Base-by-base conservation (phyloP, 2,888 invertebrate genomes). In the Cryptocheilus praepositus region DNA sequence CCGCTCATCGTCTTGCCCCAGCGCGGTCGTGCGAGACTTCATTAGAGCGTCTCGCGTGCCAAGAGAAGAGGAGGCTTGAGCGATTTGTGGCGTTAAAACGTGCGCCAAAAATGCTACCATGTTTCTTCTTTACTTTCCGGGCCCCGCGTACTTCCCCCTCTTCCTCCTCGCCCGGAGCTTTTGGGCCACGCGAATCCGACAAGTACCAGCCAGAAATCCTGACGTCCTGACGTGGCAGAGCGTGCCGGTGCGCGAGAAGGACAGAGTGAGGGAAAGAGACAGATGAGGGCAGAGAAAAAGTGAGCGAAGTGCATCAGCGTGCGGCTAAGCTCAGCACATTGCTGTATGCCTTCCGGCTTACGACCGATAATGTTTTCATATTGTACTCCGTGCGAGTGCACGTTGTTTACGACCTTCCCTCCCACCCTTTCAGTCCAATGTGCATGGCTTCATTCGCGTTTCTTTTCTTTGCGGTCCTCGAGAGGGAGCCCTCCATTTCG, bases 321-420 rank as follows among this genome's bases (percentile, higher is more conserved):
- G 54, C 71, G 70, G 83, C 84, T 82, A 82, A 85, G 83, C 87
- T 88, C 88, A 86, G 88, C 88, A 87, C 86, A 88, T 88, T 88
- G 82, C 83, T 87, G 86, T 88, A 81, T 88, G 82, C 85, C 81
- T 77, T 81, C 74, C 82, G 83, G 88, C 86, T 88, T 85, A 85
- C 81, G 79, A 75, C 82, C 83, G 84, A 85, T 83, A 85, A 85
- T 85, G 85, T 88, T 88, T 88, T 88, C 88, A 88, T 88, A 87
- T 88, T 83, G 86, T 85, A 18, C 18, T 81, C 68, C 66, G 57
- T 69, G 64, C 67, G 36, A 36, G 36, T 36, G 59, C 66, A 60
- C 64, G 63, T 70, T 77, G 73, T 75, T 71, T 64, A 68, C 63
- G 77, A 62, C 67, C 60, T 67, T 69, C 79, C 55, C 59, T 63